These are phyloP conservation scores for Drosophila quasianomalipes DNA, from an alignment of 2,888 invertebrate species.

Conservation along the genomic window DNA sequence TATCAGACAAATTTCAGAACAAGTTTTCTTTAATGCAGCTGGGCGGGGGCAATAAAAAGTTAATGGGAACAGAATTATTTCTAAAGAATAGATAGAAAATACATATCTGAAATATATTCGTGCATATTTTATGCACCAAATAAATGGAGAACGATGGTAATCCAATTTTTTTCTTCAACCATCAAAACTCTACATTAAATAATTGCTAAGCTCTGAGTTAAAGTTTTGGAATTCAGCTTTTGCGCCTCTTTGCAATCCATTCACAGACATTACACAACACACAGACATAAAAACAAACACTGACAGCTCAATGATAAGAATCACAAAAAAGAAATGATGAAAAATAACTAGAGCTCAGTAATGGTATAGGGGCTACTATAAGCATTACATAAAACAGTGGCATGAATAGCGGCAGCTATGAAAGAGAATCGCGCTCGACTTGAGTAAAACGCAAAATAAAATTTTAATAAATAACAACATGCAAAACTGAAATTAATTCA, in stretches of 20 bases:
- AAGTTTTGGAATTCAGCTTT: neutral
- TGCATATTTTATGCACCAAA: neutral
- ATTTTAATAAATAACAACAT: constrained; percentile 84
- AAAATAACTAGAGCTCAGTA: constrained; percentile 52
- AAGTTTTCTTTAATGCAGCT: neutral
- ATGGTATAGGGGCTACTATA: neutral
- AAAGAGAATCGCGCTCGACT: constrained; percentile 57
- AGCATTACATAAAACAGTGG: constrained; percentile 22
- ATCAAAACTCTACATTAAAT: neutral
- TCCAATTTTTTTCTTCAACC: neutral
- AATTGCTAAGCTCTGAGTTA: neutral
- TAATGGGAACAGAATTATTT: neutral
- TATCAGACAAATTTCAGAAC: constrained; percentile 55
- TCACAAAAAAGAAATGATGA: constrained; percentile 52
- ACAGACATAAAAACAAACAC: constrained; percentile 4
- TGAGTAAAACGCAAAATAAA: constrained; percentile 57
- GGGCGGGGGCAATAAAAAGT: neutral
- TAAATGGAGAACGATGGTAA: neutral
- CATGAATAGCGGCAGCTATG: constrained; percentile 67
- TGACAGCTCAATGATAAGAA: constrained; percentile 57
- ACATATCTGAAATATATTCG: neutral
- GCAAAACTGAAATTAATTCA: constrained; percentile 86
- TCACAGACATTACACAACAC: constrained; percentile 16
- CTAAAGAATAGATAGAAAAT: fast-evolving
- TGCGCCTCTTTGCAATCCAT: constrained; percentile 22